phyloP scores from a whole-genome alignment of 1,140 invertebrate genomes.

The Meloidogyne hapla region DNA sequence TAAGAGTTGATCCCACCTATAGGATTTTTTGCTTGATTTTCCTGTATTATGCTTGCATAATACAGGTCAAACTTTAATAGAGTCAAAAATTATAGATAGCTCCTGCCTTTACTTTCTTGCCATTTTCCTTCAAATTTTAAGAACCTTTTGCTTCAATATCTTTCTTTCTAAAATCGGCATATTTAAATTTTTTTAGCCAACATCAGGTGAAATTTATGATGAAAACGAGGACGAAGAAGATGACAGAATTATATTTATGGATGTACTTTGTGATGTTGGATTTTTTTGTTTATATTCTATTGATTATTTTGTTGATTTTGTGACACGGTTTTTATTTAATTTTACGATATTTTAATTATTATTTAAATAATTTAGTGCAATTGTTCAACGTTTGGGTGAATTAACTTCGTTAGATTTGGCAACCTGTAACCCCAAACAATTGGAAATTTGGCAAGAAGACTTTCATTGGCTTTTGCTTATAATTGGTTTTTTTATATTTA shows the following conservation, averaged over 20 bases:
- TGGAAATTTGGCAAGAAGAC: conserved; percentile 23
- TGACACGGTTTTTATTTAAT: conserved; percentile 12
- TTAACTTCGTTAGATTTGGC: not conserved
- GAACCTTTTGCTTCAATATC: no score
- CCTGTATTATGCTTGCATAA: no score
- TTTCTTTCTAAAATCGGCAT: not conserved
- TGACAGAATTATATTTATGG: conserved; percentile 21
- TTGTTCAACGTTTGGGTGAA: conserved; percentile 16
- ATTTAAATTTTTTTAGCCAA: conserved; percentile 12
- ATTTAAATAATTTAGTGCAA: conserved; percentile 15
- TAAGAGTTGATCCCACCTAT: no score
- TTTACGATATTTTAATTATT: not conserved
- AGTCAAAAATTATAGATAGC: no score
- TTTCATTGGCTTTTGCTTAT: conserved; percentile 29
- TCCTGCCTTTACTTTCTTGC: no score
- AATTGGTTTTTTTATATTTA: not conserved
- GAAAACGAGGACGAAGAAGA: conserved; percentile 34
- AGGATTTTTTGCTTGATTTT: no score
- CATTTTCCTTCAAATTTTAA: no score
- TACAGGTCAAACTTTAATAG: no score
- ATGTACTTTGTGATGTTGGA: conserved; percentile 24
- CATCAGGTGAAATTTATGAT: conserved; percentile 24
- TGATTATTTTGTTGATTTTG: conserved; percentile 16
- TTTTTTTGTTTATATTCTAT: conserved; percentile 26
- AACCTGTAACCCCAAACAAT: conserved; percentile 4